A percentile compares a stretch with the other conserved stretches of the same genome.
phyloP scores from a whole-genome alignment of 2,888 invertebrate genomes.

The Carterocephalus palaemon region DNA sequence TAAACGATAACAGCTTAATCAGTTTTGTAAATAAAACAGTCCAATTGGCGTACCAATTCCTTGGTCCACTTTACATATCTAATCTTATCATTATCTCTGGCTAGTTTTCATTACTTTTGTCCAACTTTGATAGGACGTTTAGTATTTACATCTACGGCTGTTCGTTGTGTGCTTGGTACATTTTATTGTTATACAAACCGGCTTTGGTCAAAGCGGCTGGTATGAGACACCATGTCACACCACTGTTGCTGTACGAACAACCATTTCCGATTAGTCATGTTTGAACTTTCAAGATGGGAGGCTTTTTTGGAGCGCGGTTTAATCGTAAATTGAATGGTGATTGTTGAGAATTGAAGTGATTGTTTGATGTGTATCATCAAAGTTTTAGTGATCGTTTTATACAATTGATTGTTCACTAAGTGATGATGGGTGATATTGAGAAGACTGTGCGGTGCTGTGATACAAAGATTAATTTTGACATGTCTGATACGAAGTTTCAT shows the following conservation, averaged over 20 bases:
- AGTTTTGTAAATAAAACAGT: too few relatives aligned
- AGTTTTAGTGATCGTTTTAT: too few relatives aligned
- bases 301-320: constrained; percentile 17
- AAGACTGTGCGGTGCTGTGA: constrained; percentile 50
- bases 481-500: constrained; percentile 47
- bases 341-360: too few relatives aligned
- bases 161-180: not conserved
- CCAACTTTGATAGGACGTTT: not conserved
- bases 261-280: constrained; percentile 35
- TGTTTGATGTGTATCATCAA: too few relatives aligned
- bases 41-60: constrained; percentile 38
- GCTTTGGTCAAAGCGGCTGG: constrained; percentile 27
- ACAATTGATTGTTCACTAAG: too few relatives aligned
- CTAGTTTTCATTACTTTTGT: constrained; percentile 26
- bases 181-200: constrained; percentile 29
- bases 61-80: constrained; percentile 62
- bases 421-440: constrained; percentile 33
- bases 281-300: constrained; percentile 33
- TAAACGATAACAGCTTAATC: too few relatives aligned
- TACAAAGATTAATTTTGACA: constrained; percentile 39
- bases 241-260: too few relatives aligned
- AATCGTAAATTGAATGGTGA: too few relatives aligned
- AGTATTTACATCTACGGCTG: not conserved
- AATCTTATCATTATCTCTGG: constrained; percentile 39
- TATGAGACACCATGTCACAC: constrained; percentile 32